Conservation (phyloP, 2,888 invertebrate genomes). For the Agrochola litura region DNA sequence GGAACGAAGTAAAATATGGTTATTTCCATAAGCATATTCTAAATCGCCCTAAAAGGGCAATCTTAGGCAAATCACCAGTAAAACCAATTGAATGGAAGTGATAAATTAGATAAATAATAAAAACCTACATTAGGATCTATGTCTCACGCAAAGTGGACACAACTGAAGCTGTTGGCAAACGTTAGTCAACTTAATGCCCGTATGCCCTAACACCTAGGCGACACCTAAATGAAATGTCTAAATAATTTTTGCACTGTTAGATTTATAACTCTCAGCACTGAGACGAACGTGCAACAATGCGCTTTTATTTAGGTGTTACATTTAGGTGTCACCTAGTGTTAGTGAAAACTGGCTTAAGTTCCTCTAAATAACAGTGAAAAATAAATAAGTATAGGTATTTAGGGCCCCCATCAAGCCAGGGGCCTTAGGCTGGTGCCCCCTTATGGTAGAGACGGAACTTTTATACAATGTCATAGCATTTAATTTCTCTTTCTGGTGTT, state of each 20-base stretch:
- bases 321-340: no score
- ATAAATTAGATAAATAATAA: no score
- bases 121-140: no score
- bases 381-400: neutral
- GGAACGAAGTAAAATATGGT: no score
- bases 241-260: neutral
- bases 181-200: neutral
- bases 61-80: no score
- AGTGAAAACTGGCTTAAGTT: no score
- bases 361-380: no score
- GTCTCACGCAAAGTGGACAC: neutral
- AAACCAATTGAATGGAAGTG: no score
- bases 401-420: neutral
- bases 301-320: no score
- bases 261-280: neutral
- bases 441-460: neutral
- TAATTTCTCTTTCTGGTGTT: neutral
- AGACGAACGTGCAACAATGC: neutral
- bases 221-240: neutral
- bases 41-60: no score
- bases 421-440: neutral
- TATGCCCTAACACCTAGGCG: neutral
- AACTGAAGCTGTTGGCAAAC: neutral
- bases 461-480: neutral
- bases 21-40: no score